These are phyloP conservation scores for Lottia scabra DNA, from an alignment of 2,888 invertebrate genomes.

Conservation along the genomic window DNA sequence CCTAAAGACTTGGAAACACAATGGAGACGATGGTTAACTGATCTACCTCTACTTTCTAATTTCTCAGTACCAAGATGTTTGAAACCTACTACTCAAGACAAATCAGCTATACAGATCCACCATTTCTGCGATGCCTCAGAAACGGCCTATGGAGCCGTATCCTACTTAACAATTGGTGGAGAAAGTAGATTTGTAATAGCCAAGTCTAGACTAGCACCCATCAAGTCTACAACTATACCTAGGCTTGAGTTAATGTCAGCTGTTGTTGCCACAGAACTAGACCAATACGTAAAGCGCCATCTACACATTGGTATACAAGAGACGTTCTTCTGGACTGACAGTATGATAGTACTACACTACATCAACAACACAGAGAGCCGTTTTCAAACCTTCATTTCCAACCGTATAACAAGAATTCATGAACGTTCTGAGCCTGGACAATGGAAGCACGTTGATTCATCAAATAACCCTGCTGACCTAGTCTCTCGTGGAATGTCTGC, in stretches of 20 bases:
- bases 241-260: background rate
- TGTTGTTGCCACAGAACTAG: background rate
- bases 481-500: conserved; percentile 26
- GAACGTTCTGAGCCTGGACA: conserved; percentile 14
- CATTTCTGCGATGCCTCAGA: background rate
- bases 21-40: background rate
- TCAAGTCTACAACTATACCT: background rate
- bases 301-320: background rate
- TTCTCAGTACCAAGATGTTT: background rate
- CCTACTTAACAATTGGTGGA: background rate
- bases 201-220: background rate
- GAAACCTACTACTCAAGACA: background rate
- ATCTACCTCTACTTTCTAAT: background rate
- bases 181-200: background rate
- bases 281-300: background rate
- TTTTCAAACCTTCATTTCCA: background rate
- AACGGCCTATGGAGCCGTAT: background rate
- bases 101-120: background rate
- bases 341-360: background rate
- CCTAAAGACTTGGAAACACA: background rate
- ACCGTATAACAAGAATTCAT: background rate
- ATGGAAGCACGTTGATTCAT: conserved; percentile 28
- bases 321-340: no score
- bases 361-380: background rate
- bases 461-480: conserved; percentile 29